phyloP scores from a whole-genome alignment of 1,140 invertebrate genomes.

The Eriosoma lanigerum region DNA sequence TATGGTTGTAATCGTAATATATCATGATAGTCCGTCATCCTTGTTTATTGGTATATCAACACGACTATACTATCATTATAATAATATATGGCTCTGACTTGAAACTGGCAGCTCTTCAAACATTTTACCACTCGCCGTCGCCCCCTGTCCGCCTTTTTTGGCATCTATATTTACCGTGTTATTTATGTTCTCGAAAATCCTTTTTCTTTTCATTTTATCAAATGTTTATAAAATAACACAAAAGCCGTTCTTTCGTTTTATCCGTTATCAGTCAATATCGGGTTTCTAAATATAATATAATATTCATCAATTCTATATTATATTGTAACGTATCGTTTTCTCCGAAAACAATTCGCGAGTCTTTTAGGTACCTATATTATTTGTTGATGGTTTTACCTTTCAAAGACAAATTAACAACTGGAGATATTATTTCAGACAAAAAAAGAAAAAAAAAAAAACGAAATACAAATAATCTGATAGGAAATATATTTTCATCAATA shows the following conservation, averaged over 20 bases:
- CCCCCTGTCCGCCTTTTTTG: conserved; percentile 34
- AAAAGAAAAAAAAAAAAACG: not conserved
- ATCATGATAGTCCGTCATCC: conserved; percentile 14
- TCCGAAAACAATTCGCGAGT: not conserved
- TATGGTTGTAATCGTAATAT: conserved; percentile 13
- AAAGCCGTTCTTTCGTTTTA: not conserved
- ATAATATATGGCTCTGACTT: conserved; percentile 7
- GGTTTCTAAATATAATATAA: not conserved
- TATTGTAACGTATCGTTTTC: not conserved
- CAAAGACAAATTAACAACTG: not conserved
- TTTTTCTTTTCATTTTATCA: conserved; percentile 5
- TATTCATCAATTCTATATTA: not conserved
- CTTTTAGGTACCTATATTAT: not conserved
- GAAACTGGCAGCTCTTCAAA: conserved; percentile 25
- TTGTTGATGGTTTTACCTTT: not conserved
- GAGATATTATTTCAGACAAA: not conserved
- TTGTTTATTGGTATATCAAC: conserved; percentile 16
- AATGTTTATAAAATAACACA: not conserved
- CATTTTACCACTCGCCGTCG: conserved; percentile 18
- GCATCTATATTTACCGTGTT: conserved; percentile 18
- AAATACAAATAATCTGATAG: not conserved
- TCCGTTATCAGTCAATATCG: not conserved
- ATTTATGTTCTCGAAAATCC: conserved; percentile 21
- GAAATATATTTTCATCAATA: not conserved
- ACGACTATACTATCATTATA: conserved; percentile 4